These are phyloP conservation scores for Periophthalmus modestus DNA, from an alignment of 2,113 vertebrate species.

Conservation along the genomic window DNA sequence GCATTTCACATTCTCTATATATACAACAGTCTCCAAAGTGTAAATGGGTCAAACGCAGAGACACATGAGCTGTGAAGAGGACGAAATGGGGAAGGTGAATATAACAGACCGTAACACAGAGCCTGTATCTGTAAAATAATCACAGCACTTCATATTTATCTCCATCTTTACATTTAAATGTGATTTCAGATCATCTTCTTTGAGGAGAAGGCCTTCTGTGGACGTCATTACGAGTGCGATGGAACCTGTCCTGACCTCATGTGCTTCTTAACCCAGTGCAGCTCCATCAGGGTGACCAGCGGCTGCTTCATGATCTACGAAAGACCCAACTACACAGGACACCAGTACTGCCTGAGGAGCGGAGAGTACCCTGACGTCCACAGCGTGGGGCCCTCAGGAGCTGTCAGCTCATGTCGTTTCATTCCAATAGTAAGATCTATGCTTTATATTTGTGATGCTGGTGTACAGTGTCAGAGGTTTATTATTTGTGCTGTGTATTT, in stretches of 20 bases:
- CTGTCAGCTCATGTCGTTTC: slow-evolving; percentile 57
- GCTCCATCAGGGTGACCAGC: slow-evolving; percentile 68
- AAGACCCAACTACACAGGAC: slow-evolving; percentile 54
- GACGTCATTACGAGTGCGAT: slow-evolving; percentile 55
- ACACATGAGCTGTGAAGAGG: slow-evolving; percentile 15
- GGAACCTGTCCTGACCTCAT: slow-evolving; percentile 59
- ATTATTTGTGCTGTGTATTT: neutral
- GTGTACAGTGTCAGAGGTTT: neutral
- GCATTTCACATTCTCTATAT: slow-evolving; percentile 65
- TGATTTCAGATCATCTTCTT: slow-evolving; percentile 69
- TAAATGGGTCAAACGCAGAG: slow-evolving; percentile 33
- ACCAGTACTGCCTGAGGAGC: slow-evolving; percentile 62
- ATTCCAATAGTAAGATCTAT: slow-evolving; percentile 48
- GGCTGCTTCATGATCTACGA: slow-evolving; percentile 75
- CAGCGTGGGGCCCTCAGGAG: slow-evolving; percentile 51
- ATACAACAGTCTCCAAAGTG: slow-evolving; percentile 60
- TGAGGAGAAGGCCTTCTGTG: slow-evolving; percentile 67
- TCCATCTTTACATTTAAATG: too few species aligned
- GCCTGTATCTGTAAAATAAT: neutral
- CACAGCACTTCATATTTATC: neutral
- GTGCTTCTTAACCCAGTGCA: slow-evolving; percentile 52
- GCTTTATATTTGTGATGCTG: neutral
- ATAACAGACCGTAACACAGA: neutral
- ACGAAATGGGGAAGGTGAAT: slow-evolving; percentile 71
- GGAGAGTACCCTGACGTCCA: slow-evolving; percentile 64